These are phyloP conservation scores for Lomographa bimaculata DNA, from an alignment of 2,888 invertebrate species.

Conservation along the genomic window DNA sequence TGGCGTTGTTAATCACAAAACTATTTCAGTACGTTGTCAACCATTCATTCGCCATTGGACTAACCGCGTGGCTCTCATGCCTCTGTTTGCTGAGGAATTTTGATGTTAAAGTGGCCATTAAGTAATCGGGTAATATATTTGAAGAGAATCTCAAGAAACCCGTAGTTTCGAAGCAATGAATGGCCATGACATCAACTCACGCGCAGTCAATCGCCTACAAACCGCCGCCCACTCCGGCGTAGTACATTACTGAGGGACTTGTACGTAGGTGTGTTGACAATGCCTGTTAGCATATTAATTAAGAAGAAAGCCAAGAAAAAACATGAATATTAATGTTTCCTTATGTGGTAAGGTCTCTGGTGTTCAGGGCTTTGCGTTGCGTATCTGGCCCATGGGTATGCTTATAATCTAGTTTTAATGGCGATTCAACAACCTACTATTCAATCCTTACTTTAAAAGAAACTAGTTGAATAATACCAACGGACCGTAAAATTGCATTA, in stretches of 20 bases:
- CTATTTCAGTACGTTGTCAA: too few species aligned
- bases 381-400: conserved; percentile 19
- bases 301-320: conserved; percentile 74
- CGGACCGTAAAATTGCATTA: too few species aligned
- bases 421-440: too few species aligned
- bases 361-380: conserved; percentile 20
- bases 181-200: conserved; percentile 67
- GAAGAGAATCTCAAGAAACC: conserved; percentile 26
- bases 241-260: conserved; percentile 51
- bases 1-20: too few species aligned
- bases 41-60: too few species aligned
- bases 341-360: conserved; percentile 41
- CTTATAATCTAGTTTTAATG: too few species aligned
- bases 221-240: conserved; percentile 52
- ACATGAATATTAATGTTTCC: conserved; percentile 68
- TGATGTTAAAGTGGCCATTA: conserved; percentile 11
- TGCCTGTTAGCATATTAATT: conserved; percentile 80
- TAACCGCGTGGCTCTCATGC: too few species aligned
- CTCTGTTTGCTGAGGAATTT: conserved; percentile 9
- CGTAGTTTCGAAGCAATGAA: conserved; percentile 50
- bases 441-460: too few species aligned
- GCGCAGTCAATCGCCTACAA: conserved; percentile 61
- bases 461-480: too few species aligned
- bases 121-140: conserved; percentile 20
- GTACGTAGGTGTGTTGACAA: conserved; percentile 75